Base-by-base conservation (phyloP, 2,113 vertebrate species). In the Chaenogobius annularis region DNA sequence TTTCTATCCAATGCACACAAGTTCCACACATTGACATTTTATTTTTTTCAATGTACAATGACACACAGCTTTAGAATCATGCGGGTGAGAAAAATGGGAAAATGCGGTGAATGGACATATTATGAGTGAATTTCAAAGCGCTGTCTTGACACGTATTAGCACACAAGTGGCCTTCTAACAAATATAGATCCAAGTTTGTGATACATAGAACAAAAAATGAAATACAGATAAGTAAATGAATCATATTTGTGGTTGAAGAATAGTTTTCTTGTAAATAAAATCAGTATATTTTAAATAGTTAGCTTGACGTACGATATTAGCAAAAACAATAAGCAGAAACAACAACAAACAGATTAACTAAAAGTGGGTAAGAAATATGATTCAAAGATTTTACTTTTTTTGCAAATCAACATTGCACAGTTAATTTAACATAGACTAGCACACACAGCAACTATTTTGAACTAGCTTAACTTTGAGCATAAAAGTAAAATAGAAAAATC, bases 31-130 rank as follows among this genome's bases (percentile, higher is more conserved):
- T 62, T 86, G 68, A 77, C 78, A 88, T 88, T 61, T 35, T 58
- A 14, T 91, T 87, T 92, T 88, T 86, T 90, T 89, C 79, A 89
- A 88, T 81, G 70, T 85, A 89, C 82, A 89, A 63, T 69, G 75
- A 86, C 72, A 87, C 74, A 91, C 80, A 90, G 75, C 66, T 80
- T 75, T 56, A 83, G 61, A 63, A 63, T 71, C 91, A 92, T 90
- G 90, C 85, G 69, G 78, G 81, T 84, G 85, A 83, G 81, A 87
- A 89, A 88, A 85, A 78, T 44, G 68, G 62, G 90, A 78, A 74
- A 70, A 23, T 64, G 76, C 20, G 80, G 64, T 61, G 74, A 61
- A 40, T 69, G 19, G 6, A 54, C 50, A 54, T 19, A 19, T 17
- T 54, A 54, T 54, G 50, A 54, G 47, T 6, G 14, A 15, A 7